These are phyloP conservation scores for Pygoscelis adeliae DNA, from an alignment of 2,113 vertebrate genomes.

Conservation along the genomic window DNA sequence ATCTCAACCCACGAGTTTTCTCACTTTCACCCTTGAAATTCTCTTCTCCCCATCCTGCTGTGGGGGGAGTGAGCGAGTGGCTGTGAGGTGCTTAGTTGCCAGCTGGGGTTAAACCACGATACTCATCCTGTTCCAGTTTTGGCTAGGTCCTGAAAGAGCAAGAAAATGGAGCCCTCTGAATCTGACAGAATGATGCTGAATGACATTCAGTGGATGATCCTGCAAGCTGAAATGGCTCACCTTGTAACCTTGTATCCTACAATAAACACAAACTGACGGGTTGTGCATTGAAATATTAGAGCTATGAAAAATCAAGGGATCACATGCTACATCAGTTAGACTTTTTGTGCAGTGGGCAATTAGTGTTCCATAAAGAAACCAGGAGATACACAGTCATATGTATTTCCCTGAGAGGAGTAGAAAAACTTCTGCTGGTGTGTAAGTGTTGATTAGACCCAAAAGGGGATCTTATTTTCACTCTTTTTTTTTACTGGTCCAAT, in stretches of 20 bases:
- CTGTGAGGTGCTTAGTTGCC: too few relatives aligned
- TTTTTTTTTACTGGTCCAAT: neutral
- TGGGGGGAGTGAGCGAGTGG: too few relatives aligned
- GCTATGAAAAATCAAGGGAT: neutral
- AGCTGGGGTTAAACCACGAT: too few relatives aligned
- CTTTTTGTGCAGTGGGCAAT: neutral
- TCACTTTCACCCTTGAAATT: too few relatives aligned
- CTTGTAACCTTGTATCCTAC: neutral
- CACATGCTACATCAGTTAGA: neutral
- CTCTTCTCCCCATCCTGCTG: too few relatives aligned
- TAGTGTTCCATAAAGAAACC: neutral
- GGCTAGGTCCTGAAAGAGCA: neutral
- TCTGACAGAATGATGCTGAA: neutral
- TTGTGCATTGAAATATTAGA: neutral
- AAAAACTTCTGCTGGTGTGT: conserved; percentile 4
- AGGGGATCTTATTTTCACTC: conserved; percentile 12
- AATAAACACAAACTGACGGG: neutral
- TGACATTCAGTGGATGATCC: neutral
- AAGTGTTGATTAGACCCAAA: conserved; percentile 31
- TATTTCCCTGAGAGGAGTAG: conserved; percentile 8
- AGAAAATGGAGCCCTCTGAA: neutral
- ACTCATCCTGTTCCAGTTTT: neutral
- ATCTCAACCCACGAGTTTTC: too few relatives aligned
- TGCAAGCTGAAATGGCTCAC: neutral
- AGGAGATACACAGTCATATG: neutral